phyloP scores from a whole-genome alignment of 2,888 invertebrate genomes.

The Limnephilus rhombicus region DNA sequence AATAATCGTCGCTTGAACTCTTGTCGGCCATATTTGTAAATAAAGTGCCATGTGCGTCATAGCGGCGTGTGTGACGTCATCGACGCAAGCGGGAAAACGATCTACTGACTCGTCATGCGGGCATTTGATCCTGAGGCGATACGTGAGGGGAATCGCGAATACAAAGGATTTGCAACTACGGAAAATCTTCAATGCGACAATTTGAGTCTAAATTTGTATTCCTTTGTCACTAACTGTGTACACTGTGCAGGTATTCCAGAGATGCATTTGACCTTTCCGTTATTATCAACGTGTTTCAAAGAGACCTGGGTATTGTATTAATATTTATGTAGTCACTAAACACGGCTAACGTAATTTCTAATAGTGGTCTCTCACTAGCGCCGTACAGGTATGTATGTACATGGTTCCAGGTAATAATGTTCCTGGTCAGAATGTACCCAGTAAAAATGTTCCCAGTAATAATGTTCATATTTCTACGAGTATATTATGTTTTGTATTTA shows the following conservation, averaged over 20 bases:
- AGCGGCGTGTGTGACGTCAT: slow-evolving; percentile 24
- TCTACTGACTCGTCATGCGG: slow-evolving; percentile 32
- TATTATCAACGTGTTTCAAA: too few relatives aligned
- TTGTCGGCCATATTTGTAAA: slow-evolving; percentile 33
- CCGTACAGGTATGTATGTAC: too few relatives aligned
- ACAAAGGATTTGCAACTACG: not conserved
- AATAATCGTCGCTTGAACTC: slow-evolving; percentile 2
- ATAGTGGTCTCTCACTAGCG: too few relatives aligned
- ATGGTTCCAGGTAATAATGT: too few relatives aligned
- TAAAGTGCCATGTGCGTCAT: slow-evolving; percentile 38
- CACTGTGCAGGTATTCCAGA: not conserved
- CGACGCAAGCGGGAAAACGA: slow-evolving; percentile 10
- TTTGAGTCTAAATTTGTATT: not conserved
- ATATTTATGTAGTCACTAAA: too few relatives aligned
- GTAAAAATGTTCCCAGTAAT: too few relatives aligned
- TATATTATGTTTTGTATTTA: too few relatives aligned
- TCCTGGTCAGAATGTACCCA: too few relatives aligned
- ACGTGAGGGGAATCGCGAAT: slow-evolving; percentile 9
- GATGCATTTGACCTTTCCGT: not conserved
- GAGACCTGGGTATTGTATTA: too few relatives aligned
- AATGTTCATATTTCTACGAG: too few relatives aligned
- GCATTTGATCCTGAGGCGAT: not conserved
- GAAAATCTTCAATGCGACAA: not conserved
- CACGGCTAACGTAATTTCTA: too few relatives aligned
- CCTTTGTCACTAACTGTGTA: not conserved